Evolutionary conservation across 2,888 invertebrate species (phyloP).

Genomic region (Tyria jacobaeae): DNA sequence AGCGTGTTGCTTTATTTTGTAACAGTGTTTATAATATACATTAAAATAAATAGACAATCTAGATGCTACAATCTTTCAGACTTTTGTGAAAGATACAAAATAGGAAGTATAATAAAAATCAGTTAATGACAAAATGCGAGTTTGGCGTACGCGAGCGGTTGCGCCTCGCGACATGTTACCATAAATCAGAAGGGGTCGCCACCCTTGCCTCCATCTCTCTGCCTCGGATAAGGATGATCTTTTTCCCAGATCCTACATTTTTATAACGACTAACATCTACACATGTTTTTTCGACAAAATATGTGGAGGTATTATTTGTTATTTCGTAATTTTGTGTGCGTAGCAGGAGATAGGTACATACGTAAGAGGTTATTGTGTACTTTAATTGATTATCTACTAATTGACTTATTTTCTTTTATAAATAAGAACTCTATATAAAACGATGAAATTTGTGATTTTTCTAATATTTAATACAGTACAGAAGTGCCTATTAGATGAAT

Average conservation of each 20-base stretch:
- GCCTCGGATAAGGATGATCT: conserved; percentile 78
- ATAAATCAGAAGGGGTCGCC: conserved; percentile 83
- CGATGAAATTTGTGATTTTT: not conserved
- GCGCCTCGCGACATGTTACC: conserved; percentile 82
- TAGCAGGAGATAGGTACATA: conserved; percentile 1
- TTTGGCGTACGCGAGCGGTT: conserved; percentile 72
- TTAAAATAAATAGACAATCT: not conserved
- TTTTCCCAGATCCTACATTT: conserved; percentile 85
- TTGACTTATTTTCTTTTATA: not conserved
- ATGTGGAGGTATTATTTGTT: conserved; percentile 33
- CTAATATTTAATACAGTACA: too few species aligned
- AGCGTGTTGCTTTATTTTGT: too few species aligned
- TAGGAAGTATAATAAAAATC: conserved; percentile 78
- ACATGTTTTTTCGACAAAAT: conserved; percentile 65
- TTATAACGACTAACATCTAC: conserved; percentile 80
- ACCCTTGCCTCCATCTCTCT: conserved; percentile 62
- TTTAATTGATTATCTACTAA: not conserved
- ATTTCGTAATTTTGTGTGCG: not conserved
- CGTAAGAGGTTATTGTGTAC: not conserved
- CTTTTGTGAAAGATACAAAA: conserved; percentile 14
- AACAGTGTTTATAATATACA: too few species aligned
- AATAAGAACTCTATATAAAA: not conserved
- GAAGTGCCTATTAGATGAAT: too few species aligned
- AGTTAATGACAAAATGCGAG: conserved; percentile 83
- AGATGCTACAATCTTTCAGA: not conserved